Evolutionary conservation across 2,113 vertebrate species (phyloP), one percentile per base, ranked within the genome.

Genomic region (Nycticorax nycticorax): DNA sequence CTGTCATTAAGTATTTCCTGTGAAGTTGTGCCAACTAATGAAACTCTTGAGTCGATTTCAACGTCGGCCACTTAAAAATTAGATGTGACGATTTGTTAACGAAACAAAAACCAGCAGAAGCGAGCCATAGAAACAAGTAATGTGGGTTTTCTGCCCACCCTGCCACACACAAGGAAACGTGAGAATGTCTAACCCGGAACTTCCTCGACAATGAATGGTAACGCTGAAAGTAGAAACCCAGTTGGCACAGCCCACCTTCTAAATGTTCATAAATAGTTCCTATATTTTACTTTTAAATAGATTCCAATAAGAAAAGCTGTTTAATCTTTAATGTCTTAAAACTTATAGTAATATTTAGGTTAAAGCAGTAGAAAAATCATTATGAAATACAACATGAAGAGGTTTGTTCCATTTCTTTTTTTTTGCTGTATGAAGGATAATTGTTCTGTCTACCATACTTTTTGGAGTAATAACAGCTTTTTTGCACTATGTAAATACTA

Each of bases 401-500:
- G 93, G 27, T 97, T 98, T 97, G 94, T 97, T 97, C 93, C 83
- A 85, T 96, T 94, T 97, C 95, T 94, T 93, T 95, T 95, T 95
- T 43, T 98, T 96, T 96, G 95, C 96, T 97, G 95, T 98, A 97
- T 98, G 98, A 98, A 98, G 98, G 97, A 98, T 98, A 97, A 98
- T 93, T 97, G 95, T 97, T 98, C 95, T 95, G 95, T 98, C 96
- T 97, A 96, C 95, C 93, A 50, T 97, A 97, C 95, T 82, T 98
- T 97, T 96, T 97, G 96, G 97, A 98, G 97, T 97, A 98, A 98
- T 98, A 98, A 98, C 98, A 97, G 98, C 98, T 98, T 98, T 98
- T 99, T 99, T 99, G 99, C 99, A 99, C 99, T 99, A 98, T 99
- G 99, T 99, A 99, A 98, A 99, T 99, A 99, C 97, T 98, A 98